A percentile compares a stretch with the other conserved stretches of the same genome.
Evolutionary conservation across 1,140 invertebrate genomes (phyloP).

Genomic region (Macrotrachela quadricornifera): DNA sequence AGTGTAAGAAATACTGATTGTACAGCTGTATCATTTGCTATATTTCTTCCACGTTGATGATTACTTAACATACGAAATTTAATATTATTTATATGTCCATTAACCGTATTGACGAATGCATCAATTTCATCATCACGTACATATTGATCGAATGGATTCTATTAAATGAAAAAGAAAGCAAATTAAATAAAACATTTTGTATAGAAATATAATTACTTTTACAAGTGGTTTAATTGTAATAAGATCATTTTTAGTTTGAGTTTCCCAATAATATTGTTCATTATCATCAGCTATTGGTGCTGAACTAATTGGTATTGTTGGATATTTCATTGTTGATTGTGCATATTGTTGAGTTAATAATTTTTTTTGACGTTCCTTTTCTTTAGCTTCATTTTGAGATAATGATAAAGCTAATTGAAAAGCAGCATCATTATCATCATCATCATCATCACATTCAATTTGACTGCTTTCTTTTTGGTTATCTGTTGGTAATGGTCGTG

Average conservation of each 20-base stretch:
- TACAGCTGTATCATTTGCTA: constrained; percentile 86
- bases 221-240: too few species aligned
- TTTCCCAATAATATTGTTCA: too few species aligned
- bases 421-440: too few species aligned
- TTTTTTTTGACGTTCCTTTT: constrained; percentile 41
- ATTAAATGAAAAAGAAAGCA: too few species aligned
- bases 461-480: constrained; percentile 48
- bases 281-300: too few species aligned
- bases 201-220: too few species aligned
- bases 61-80: constrained; percentile 96
- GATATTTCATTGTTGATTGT: too few species aligned
- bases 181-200: too few species aligned
- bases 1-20: constrained; percentile 90
- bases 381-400: constrained; percentile 90
- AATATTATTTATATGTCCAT: constrained; percentile 56
- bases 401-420: constrained; percentile 78
- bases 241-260: too few species aligned
- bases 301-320: too few species aligned
- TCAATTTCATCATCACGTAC: constrained; percentile 47
- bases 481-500: constrained; percentile 9
- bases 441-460: constrained; percentile 82
- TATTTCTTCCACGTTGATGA: constrained; percentile 71
- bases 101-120: constrained; percentile 49
- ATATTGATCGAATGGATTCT: too few species aligned
- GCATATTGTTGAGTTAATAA: too few species aligned